These are phyloP conservation scores for Indicator maculatus DNA, from an alignment of 2,113 vertebrate species.

Conservation along the genomic window DNA sequence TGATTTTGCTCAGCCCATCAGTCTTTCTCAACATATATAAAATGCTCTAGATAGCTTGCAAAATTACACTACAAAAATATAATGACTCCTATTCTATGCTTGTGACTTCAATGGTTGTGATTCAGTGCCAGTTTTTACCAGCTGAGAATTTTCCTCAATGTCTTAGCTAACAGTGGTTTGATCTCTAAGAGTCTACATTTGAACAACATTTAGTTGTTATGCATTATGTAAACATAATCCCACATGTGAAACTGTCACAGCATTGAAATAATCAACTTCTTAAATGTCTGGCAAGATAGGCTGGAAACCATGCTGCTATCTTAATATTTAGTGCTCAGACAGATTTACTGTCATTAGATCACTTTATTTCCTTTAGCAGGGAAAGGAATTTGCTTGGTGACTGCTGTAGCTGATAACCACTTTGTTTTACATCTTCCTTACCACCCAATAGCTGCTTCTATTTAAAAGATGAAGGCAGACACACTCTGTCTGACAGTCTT, in stretches of 20 bases:
- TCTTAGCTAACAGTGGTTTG: background rate
- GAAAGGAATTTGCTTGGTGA: background rate
- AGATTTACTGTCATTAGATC: background rate
- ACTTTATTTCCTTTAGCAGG: background rate
- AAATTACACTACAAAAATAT: conserved; percentile 16
- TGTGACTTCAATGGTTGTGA: background rate
- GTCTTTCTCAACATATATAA: conserved; percentile 22
- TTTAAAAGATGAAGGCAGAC: background rate
- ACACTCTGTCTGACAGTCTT: background rate
- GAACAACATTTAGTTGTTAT: background rate
- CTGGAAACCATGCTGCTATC: background rate
- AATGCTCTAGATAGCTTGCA: background rate
- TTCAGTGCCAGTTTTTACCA: conserved; percentile 12
- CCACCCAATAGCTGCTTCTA: background rate
- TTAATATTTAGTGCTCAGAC: background rate
- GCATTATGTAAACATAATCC: background rate
- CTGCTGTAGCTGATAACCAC: background rate
- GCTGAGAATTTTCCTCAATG: background rate
- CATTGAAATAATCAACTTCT: background rate
- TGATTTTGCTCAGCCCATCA: conserved; percentile 40
- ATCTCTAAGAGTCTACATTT: background rate
- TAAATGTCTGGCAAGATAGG: background rate
- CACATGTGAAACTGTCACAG: background rate
- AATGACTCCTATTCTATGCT: background rate
- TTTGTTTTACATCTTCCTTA: background rate